Evolutionary conservation across 2,888 invertebrate genomes (phyloP), one percentile per base, ranked within the genome.

Genomic region (Plusia festucae): DNA sequence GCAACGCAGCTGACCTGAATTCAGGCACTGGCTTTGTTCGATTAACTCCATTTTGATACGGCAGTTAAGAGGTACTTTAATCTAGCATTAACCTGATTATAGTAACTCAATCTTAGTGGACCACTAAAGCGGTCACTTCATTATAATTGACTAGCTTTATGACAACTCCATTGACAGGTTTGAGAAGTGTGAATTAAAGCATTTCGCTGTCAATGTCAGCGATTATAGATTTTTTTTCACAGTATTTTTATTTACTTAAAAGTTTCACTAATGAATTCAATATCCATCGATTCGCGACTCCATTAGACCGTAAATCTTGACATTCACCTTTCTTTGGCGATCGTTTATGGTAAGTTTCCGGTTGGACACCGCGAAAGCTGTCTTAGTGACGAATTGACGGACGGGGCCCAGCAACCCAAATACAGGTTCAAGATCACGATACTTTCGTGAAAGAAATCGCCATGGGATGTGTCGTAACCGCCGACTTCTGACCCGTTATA

Each of bases 321-420:
- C 93, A 93, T 92, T 93, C 91, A 91, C 91, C 92, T 93, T 91
- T 90, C 91, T 84, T 88, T 84, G 84, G 79, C 74, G 73, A 79
- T 78, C 83, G 84, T 86, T 85, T 85, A 86, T 79, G 74, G 83
- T 83, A 67, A 83, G 83, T 90, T 91, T 92, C 92, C 91, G 91
- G 91, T 85, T 86, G 60, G 80, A 79, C 79, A 82, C 79, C 88
- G 90, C 90, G 93, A 93, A 93, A 93, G 93, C 88, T 78, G 81
- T 78, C 74, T 83, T 81, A 79, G 83, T 76, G 69, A 65, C 73
- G 74, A 69, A 69, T 56, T 53, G 16, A 51, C 20, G 59, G 30
- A 46, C 83, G 53, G 62, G 68, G 69, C 81, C 79, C 70, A 77
- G 76, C 75, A 70, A 70, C 64, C 70, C 64, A 62, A 73, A 70